phyloP scores from a whole-genome alignment of 2,888 invertebrate genomes.

The Drosophila recens region DNA sequence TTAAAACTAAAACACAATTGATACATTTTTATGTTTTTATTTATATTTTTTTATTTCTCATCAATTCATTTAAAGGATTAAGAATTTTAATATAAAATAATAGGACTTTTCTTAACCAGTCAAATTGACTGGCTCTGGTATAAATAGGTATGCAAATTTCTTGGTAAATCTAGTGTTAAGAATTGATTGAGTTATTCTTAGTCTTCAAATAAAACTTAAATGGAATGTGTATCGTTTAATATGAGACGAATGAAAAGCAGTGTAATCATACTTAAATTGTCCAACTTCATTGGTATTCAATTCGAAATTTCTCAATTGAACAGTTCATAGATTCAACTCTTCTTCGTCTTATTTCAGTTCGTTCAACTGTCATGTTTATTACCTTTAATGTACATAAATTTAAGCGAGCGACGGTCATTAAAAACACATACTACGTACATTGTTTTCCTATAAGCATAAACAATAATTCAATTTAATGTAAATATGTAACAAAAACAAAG shows the following conservation, averaged over 20 bases:
- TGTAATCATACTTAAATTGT: too few species aligned
- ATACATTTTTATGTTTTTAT: too few species aligned
- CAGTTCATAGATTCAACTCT: conserved; percentile 1
- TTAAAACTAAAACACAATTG: too few species aligned
- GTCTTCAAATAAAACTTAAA: too few species aligned
- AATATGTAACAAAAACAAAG: conserved; percentile 43
- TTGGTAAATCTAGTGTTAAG: too few species aligned
- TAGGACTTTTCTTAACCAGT: too few species aligned
- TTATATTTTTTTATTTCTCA: too few species aligned
- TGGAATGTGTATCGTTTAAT: background rate
- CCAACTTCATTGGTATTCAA: background rate
- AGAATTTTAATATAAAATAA: too few species aligned
- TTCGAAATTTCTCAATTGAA: background rate
- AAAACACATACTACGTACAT: conserved; percentile 70
- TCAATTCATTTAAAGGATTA: too few species aligned
- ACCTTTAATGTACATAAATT: conserved; percentile 37
- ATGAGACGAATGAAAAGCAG: background rate
- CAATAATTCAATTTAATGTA: conserved; percentile 77
- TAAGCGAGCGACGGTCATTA: conserved; percentile 58
- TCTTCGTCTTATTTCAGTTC: conserved; percentile 14
- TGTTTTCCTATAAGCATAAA: conserved; percentile 76
- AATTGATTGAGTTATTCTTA: too few species aligned
- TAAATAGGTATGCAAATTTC: too few species aligned
- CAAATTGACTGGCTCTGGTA: too few species aligned
- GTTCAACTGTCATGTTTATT: conserved; percentile 26